Evolutionary conservation across 2,888 invertebrate species (phyloP), one percentile per base, ranked within the genome.

Genomic region (Archips xylosteana): DNA sequence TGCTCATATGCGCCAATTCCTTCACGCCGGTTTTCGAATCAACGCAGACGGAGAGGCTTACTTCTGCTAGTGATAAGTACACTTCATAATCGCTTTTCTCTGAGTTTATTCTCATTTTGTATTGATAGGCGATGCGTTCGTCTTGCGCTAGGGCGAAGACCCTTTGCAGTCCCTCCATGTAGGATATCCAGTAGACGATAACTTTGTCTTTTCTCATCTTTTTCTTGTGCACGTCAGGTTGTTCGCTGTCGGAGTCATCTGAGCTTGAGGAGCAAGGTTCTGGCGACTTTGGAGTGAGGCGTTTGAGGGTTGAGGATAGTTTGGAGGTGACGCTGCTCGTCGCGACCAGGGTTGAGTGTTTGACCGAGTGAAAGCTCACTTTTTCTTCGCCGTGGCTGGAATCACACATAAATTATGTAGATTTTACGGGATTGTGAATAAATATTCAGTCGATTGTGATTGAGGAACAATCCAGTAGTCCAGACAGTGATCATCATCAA

Each of bases 121-220:
- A 95, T 74, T 95, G 95, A 71, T 95, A 95, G 2, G 96, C 96
- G 60, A 97, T 95, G 75, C 96, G 93, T 81, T 97, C 96, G 75
- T 97, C 97, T 86, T 97, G 97, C 0, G 97, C 97, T 80, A 98
- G 95, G 15, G 97, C 94, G 71, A 97, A 93, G 0, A 97, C 96
- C 80, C 97, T 92, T 87, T 98, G 97, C 62, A 96, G 95, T 0
- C 96, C 96, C 76, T 97, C 97, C 87, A 97, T 95, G 83, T 96
- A 97, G 5, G 97, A 97, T 51, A 97, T 95, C 97, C 97, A 98
- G 87, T 97, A 97, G 10, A 98, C 96, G 0, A 96, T 92, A 4
- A 97, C 96, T 86, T 97, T 97, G 83, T 97, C 97, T 83, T 96
- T 96, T 70, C 96, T 95, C 75, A 96, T 96, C 86, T 96, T 96